Conservation (phyloP, 2,888 invertebrate genomes). For the Drosophila meridionalis region DNA sequence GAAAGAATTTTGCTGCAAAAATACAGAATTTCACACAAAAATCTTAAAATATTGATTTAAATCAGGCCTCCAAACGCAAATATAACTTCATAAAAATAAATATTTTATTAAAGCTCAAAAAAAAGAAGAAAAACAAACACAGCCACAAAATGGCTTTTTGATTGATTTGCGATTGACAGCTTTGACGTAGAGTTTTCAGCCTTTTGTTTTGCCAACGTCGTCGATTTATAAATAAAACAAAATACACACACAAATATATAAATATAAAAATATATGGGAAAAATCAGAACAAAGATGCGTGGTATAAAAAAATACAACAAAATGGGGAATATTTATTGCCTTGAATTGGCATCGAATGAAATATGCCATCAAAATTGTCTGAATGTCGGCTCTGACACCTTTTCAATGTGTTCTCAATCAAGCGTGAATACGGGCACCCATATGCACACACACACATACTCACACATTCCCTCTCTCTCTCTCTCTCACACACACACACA, state of each 20-base stretch:
- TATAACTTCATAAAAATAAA: conserved; percentile 28
- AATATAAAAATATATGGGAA: background rate
- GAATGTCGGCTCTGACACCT: conserved; percentile 69
- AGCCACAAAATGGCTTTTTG: conserved; percentile 69
- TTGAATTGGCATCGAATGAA: conserved; percentile 69
- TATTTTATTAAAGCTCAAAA: conserved; percentile 30
- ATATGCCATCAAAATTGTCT: conserved; percentile 77
- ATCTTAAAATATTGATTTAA: conserved; percentile 56
- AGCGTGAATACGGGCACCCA: conserved; percentile 61
- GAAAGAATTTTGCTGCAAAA: background rate
- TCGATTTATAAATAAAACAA: conserved; percentile 77
- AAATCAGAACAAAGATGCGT: conserved; percentile 39
- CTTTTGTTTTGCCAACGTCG: conserved; percentile 41
- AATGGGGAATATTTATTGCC: conserved; percentile 68
- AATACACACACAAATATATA: conserved; percentile 28
- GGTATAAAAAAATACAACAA: conserved; percentile 30
- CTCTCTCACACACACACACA: background rate
- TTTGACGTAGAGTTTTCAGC: conserved; percentile 71
- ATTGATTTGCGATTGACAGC: conserved; percentile 78
- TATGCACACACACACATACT: conserved; percentile 7
- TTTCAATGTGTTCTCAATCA: conserved; percentile 69
- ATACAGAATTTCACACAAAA: background rate
- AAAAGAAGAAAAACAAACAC: conserved; percentile 11
- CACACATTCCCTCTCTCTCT: background rate
- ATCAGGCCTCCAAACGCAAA: background rate